Conservation (phyloP, 2,888 invertebrate genomes). For the Enoplolaimus lenunculus region DNA sequence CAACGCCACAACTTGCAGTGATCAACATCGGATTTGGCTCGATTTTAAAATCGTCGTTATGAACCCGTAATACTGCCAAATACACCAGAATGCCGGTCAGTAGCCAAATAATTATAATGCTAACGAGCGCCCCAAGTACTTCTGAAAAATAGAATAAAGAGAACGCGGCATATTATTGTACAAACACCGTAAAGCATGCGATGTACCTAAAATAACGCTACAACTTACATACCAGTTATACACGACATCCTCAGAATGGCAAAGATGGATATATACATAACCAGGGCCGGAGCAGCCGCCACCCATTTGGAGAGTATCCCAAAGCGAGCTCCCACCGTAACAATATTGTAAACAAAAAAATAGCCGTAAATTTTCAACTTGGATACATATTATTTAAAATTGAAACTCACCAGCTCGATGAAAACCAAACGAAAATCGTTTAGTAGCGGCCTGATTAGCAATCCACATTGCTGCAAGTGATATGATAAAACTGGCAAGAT, state of each 20-base stretch:
- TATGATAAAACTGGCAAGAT: constrained; percentile 94
- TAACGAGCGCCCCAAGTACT: constrained; percentile 85
- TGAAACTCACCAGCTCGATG: constrained; percentile 66
- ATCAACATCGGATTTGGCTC: constrained; percentile 66
- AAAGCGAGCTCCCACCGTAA: too few relatives aligned
- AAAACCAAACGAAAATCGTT: constrained; percentile 74
- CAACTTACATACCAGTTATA: too few relatives aligned
- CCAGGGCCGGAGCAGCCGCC: too few relatives aligned
- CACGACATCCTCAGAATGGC: too few relatives aligned
- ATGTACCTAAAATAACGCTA: too few relatives aligned
- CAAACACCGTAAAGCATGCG: too few relatives aligned
- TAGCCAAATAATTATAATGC: constrained; percentile 90
- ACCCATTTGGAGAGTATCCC: too few relatives aligned
- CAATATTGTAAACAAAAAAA: too few relatives aligned
- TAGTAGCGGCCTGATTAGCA: constrained; percentile 63
- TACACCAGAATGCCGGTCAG: constrained; percentile 86
- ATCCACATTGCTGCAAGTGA: constrained; percentile 79
- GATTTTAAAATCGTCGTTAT: constrained; percentile 63
- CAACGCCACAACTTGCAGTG: constrained; percentile 76
- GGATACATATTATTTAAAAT: too few relatives aligned
- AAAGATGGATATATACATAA: too few relatives aligned
- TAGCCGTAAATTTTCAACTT: too few relatives aligned
- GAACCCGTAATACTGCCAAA: constrained; percentile 72
- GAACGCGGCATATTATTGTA: not conserved
- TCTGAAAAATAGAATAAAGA: constrained; percentile 38